Evolutionary conservation across 2,797 vertebrate species (phyloP).

Genomic region (Percopsis omiscomaycus): DNA sequence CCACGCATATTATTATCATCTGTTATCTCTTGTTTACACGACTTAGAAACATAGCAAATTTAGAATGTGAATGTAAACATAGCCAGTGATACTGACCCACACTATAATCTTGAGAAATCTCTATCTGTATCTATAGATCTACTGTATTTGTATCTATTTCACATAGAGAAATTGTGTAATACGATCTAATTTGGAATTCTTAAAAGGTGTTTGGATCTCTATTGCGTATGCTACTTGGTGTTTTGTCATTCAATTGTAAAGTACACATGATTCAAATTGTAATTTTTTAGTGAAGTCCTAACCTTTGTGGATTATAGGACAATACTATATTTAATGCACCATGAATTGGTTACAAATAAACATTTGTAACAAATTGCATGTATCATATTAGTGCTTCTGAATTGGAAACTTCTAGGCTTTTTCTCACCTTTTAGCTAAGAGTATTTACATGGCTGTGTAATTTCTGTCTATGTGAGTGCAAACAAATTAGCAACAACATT

Average conservation of each 20-base stretch:
- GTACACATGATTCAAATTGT: neutral
- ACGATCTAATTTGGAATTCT: slow-evolving; percentile 4
- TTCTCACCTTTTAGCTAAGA: slow-evolving; percentile 24
- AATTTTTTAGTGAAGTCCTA: too few species aligned
- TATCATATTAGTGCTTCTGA: slow-evolving; percentile 3
- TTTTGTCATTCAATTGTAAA: neutral
- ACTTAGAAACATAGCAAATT: too few species aligned
- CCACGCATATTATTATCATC: too few species aligned
- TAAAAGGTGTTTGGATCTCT: neutral
- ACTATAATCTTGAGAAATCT: too few species aligned
- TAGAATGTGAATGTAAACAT: too few species aligned
- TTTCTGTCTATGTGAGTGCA: slow-evolving; percentile 63
- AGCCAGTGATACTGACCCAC: too few species aligned
- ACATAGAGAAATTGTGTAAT: too few species aligned
- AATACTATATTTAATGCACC: slow-evolving; percentile 1
- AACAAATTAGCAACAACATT: slow-evolving; percentile 70
- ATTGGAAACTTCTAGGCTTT: slow-evolving; percentile 8
- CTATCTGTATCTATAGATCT: too few species aligned
- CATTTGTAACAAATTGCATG: slow-evolving; percentile 13
- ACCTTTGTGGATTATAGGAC: neutral
- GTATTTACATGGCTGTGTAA: slow-evolving; percentile 49
- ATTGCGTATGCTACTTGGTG: neutral
- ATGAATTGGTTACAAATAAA: neutral
- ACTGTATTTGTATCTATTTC: too few species aligned
- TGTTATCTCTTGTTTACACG: too few species aligned